These are phyloP conservation scores for Lasioglossum pauxillum DNA, from an alignment of 2,888 invertebrate genomes.

Conservation along the genomic window DNA sequence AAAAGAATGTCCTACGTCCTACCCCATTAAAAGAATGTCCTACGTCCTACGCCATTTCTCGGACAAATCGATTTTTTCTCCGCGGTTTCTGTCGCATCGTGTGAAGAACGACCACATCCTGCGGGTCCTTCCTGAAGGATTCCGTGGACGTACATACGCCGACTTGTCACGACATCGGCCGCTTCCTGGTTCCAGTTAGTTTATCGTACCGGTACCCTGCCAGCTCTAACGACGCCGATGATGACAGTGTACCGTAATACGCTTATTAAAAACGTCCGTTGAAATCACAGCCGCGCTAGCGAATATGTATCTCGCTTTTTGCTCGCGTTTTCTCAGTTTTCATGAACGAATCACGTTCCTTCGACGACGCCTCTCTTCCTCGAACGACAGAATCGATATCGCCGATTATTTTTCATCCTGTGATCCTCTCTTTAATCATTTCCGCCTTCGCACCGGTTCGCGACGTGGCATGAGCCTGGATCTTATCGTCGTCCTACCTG, in stretches of 20 bases:
- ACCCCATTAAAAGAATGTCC: background rate
- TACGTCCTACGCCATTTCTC: background rate
- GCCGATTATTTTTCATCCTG: background rate
- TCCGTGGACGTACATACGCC: conserved; percentile 31
- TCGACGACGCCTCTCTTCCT: background rate
- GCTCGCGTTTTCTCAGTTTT: background rate
- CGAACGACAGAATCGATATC: background rate
- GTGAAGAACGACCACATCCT: background rate
- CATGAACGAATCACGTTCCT: background rate
- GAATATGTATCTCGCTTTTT: background rate
- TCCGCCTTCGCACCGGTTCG: background rate
- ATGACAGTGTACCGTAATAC: conserved; percentile 45
- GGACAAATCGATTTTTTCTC: background rate
- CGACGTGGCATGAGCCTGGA: background rate
- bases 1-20: background rate
- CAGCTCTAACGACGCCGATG: conserved; percentile 39
- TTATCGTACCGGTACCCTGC: conserved; percentile 55
- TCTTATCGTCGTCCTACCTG: background rate
- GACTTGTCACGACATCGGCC: conserved; percentile 56
- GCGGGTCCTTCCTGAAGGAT: conserved; percentile 2
- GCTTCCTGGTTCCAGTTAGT: conserved; percentile 66
- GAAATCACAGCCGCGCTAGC: background rate
- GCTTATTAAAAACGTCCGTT: conserved; percentile 28
- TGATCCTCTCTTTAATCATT: background rate
- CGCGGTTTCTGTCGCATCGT: background rate